Evolutionary conservation across 2,888 invertebrate genomes (phyloP).

Genomic region (Hydrotaea cyrtoneurina): DNA sequence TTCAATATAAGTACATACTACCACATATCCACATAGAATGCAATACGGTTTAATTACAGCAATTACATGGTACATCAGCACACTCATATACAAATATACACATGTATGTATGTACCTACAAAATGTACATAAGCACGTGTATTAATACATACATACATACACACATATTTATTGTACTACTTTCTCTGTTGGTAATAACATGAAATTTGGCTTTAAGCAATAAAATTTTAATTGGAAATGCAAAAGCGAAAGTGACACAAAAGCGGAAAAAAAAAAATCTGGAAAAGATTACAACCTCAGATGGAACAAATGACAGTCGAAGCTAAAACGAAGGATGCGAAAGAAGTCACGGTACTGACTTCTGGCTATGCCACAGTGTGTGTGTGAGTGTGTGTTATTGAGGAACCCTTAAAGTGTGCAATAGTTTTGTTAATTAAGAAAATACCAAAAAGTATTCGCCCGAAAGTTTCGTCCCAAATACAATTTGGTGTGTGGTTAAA

Average conservation of each 20-base stretch:
- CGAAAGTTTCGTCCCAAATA: neutral
- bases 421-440: conserved; percentile 30
- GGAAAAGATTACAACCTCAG: neutral
- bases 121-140: neutral
- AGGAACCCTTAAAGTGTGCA: conserved; percentile 1
- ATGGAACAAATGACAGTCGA: neutral
- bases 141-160: too few species aligned
- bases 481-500: neutral
- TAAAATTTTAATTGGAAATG: neutral
- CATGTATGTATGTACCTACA: neutral
- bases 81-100: too few species aligned
- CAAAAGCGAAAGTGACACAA: neutral
- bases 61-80: too few species aligned
- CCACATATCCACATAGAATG: too few species aligned
- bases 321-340: neutral
- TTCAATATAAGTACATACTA: too few species aligned
- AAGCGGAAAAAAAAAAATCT: neutral
- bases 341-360: neutral
- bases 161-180: too few species aligned
- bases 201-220: neutral
- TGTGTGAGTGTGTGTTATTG: neutral
- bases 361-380: neutral
- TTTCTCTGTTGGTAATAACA: neutral
- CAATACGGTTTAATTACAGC: too few species aligned
- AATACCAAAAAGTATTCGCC: conserved; percentile 2